Evolutionary conservation across 2,888 invertebrate species (phyloP).

Genomic region (Liopterus haemorrhoidalis): DNA sequence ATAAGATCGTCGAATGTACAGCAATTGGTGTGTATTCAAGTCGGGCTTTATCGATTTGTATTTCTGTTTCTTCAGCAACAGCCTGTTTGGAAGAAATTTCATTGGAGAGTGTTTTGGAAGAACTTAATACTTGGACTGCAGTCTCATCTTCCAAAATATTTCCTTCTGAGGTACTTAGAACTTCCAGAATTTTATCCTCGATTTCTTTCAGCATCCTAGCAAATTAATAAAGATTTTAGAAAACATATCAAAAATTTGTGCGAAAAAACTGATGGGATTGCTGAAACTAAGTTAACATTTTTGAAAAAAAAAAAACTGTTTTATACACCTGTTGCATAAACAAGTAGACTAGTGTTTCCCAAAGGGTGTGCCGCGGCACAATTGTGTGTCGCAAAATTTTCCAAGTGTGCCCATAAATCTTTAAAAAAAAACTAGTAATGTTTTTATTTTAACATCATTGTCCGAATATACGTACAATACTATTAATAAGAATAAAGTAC

Average conservation of each 20-base stretch:
- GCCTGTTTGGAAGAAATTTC: conserved; percentile 89
- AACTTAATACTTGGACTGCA: conserved; percentile 80
- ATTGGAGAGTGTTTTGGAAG: conserved; percentile 82
- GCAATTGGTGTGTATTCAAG: conserved; percentile 87
- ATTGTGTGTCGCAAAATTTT: too few species aligned
- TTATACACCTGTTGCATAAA: too few species aligned
- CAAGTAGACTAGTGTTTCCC: too few species aligned
- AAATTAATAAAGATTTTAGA: conserved; percentile 20
- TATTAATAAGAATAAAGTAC: too few species aligned
- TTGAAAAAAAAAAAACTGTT: too few species aligned
- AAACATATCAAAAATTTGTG: conserved; percentile 2
- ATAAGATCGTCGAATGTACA: conserved; percentile 80
- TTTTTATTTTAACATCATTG: too few species aligned
- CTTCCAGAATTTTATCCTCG: conserved; percentile 82
- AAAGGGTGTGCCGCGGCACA: too few species aligned
- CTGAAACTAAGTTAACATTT: too few species aligned
- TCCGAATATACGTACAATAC: too few species aligned
- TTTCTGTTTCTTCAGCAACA: conserved; percentile 82
- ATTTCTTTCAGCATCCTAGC: conserved; percentile 72
- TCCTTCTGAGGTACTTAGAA: conserved; percentile 64
- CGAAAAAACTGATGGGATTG: too few species aligned
- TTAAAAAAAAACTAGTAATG: too few species aligned
- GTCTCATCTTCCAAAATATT: conserved; percentile 88
- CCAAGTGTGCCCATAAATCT: too few species aligned
- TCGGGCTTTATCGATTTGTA: conserved; percentile 79